Evolutionary conservation across 2,888 invertebrate species (phyloP).

Genomic region (Lathronympha strigana): DNA sequence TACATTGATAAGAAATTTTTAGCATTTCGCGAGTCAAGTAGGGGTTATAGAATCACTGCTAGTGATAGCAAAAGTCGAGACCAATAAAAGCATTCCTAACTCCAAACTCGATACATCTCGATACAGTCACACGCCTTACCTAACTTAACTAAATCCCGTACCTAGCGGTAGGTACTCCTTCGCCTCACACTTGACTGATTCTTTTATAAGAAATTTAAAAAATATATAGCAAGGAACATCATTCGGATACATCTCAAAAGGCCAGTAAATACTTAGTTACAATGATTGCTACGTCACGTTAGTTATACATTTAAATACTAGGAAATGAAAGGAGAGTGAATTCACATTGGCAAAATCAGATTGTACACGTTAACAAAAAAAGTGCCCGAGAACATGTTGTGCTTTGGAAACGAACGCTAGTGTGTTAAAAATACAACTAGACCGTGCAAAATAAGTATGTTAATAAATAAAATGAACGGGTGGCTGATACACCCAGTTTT

Average conservation of each 20-base stretch:
- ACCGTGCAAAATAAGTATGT: conserved; percentile 60
- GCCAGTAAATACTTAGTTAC: conserved; percentile 77
- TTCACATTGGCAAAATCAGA: conserved; percentile 48
- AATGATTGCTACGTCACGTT: conserved; percentile 77
- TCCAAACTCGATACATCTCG: conserved; percentile 68
- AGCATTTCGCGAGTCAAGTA: conserved; percentile 45
- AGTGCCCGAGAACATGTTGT: conserved; percentile 57
- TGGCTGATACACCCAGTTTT: conserved; percentile 14
- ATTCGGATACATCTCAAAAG: conserved; percentile 64
- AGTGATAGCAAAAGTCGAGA: conserved; percentile 59
- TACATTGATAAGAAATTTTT: conserved; percentile 40
- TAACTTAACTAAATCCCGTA: conserved; percentile 70
- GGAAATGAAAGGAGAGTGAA: conserved; percentile 54
- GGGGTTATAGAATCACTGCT: conserved; percentile 70
- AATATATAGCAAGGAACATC: conserved; percentile 66
- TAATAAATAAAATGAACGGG: conserved; percentile 17
- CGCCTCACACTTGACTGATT: conserved; percentile 44
- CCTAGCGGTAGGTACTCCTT: conserved; percentile 73
- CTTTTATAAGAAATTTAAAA: conserved; percentile 58
- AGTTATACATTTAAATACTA: conserved; percentile 70
- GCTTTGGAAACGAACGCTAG: conserved; percentile 34
- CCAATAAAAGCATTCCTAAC: conserved; percentile 57
- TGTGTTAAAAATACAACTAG: conserved; percentile 52
- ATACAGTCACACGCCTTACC: conserved; percentile 76
- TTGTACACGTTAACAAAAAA: conserved; percentile 44